These are phyloP conservation scores for Anarrhichthys ocellatus DNA, from an alignment of 2,113 vertebrate genomes.

Conservation along the genomic window DNA sequence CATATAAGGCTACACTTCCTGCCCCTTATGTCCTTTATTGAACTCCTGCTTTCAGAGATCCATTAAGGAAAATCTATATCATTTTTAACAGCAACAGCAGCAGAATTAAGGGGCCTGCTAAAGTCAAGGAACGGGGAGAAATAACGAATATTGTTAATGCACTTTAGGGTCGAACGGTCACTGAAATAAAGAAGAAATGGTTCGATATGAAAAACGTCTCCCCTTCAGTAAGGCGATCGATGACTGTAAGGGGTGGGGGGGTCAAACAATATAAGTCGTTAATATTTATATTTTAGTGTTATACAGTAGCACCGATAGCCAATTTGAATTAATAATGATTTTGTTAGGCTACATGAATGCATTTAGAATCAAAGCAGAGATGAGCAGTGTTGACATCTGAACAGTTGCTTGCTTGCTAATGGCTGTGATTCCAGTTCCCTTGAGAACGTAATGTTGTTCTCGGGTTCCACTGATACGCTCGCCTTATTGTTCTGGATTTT, in stretches of 20 bases:
- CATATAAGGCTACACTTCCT: neutral
- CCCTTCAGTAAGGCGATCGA: neutral
- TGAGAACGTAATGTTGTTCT: conserved; percentile 31
- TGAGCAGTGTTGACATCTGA: conserved; percentile 47
- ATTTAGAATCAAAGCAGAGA: neutral
- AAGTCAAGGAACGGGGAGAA: neutral
- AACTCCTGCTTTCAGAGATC: neutral
- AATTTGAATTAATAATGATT: neutral
- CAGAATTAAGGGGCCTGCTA: too few relatives aligned
- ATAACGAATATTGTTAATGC: neutral
- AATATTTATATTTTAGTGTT: neutral
- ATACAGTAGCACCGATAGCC: neutral
- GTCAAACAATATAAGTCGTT: too few relatives aligned
- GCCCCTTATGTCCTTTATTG: neutral
- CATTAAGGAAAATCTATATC: neutral
- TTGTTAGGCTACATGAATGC: too few relatives aligned
- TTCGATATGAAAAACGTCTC: neutral
- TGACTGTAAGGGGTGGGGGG: neutral
- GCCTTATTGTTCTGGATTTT: neutral
- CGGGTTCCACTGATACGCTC: neutral
- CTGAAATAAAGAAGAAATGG: neutral
- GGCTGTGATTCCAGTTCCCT: conserved; percentile 38
- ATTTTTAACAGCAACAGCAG: too few relatives aligned
- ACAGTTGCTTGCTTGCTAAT: conserved; percentile 49
- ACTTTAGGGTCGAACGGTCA: neutral